Base-by-base conservation (phyloP, 2,113 vertebrate species). In the Passer domesticus region DNA sequence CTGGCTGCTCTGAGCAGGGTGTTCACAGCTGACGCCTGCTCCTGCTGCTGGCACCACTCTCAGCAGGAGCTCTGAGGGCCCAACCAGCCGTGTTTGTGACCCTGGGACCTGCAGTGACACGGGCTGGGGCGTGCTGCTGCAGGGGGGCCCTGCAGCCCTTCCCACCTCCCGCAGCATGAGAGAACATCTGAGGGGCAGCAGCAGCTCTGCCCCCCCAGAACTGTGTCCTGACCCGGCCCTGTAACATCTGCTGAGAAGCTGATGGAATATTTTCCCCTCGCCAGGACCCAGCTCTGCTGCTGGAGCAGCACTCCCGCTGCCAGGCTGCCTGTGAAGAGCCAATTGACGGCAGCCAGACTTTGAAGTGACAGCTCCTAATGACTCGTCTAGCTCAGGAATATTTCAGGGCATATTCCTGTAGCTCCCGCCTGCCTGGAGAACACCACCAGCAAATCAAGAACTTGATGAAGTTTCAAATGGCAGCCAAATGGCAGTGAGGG, bases 311-410 rank as follows among this genome's bases (percentile, higher is more conserved):
- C 88, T 74, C 87, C 87, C 4, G 31, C 85, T 69, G 41, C 35
- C 16, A 7, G 43, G 52, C 83, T 62, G 69, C 69, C 56, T 56
- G 83, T 6, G 86, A 37, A 30, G 24, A 44, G 89, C 31, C 3
- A 69, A 77, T 12, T 77, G 89, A 66, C 66, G n/a, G 69, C 52
- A 25, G 60, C 33, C 47, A 47, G 78, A 13, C 62, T 84, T 68
- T 22, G 74, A 84, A 82, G 90, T 89, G 92, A 76, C 92, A 85
- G 93, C 84, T 79, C 81, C 75, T 94, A 73, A 90, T 85, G 90
- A 72, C 66, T 84, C 44, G 66, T 44, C 70, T 64, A 18, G 82
- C 82, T 93, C 39, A 33, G 35, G 74, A 83, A 76, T 69, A 75
- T 93, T 85, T 83, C 88, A 58, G 49, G 75, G 56, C 44, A 7